Percentiles rank a stretch among this genome's conserved stretches.
phyloP scores from a whole-genome alignment of 1,140 invertebrate species.

The Grapholita molesta region DNA sequence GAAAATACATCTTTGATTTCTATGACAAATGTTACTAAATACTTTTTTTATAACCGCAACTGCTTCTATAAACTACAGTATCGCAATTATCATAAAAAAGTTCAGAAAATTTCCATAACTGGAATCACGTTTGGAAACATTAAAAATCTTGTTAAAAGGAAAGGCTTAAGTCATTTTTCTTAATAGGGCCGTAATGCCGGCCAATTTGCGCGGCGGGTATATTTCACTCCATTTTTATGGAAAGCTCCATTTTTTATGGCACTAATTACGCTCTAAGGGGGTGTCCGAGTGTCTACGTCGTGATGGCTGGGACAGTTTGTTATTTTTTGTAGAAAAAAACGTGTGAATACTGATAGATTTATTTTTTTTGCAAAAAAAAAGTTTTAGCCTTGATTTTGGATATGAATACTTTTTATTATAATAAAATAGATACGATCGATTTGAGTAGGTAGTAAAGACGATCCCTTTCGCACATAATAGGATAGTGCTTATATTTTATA shows the following conservation, averaged over 20 bases:
- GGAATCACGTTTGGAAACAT: neutral
- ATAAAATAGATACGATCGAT: too few relatives aligned
- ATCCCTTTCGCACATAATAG: too few relatives aligned
- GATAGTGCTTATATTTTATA: too few relatives aligned
- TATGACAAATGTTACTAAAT: too few relatives aligned
- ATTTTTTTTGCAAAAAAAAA: neutral
- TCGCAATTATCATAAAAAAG: too few relatives aligned
- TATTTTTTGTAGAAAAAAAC: neutral
- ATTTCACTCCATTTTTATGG: constrained; percentile 54
- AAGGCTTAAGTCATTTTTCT: constrained; percentile 38
- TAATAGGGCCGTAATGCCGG: constrained; percentile 52
- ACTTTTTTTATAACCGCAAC: too few relatives aligned
- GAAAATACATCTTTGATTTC: too few relatives aligned
- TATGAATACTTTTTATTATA: too few relatives aligned
- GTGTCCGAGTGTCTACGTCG: constrained; percentile 25
- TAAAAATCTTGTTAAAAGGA: constrained; percentile 16
- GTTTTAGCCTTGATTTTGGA: too few relatives aligned
- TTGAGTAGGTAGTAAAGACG: too few relatives aligned
- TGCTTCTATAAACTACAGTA: too few relatives aligned
- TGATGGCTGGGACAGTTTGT: neutral
- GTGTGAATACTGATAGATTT: too few relatives aligned
- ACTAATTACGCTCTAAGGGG: constrained; percentile 47
- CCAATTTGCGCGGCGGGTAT: constrained; percentile 47
- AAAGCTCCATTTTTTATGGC: constrained; percentile 56
- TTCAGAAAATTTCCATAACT: neutral